Evolutionary conservation across 2,797 vertebrate genomes (phyloP), one percentile per base, ranked within the genome.

Genomic region (Pelochelys cantorii): DNA sequence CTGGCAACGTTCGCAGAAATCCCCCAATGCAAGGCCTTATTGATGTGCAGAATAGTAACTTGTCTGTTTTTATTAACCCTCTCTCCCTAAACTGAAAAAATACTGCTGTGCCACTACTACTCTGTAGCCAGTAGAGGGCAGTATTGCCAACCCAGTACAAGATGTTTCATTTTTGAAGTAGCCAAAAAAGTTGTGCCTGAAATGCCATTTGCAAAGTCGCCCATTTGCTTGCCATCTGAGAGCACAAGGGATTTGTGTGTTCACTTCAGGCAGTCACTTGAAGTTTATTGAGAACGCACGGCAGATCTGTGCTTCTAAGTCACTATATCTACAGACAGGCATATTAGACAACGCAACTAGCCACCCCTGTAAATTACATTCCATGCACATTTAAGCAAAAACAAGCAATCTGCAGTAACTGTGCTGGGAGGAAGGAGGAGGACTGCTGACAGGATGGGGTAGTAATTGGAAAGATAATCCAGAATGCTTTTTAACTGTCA

Each of bases 401-500:
- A 65, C 0, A 2, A 90, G 74, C 85, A 84, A 93, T 78, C 11
- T 65, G 22, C 37, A 91, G 88, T 81, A 71, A 22, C n/a, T 62
- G n/a, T 15, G 65, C 22, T 74, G 53, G 86, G 53, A 77, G 87
- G 59, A 90, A 54, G 62, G 83, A 91, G 85, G 89, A 53, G 85
- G 79, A 86, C 71, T 12, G 71, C 71, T 10, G 22, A 42, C 13
- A 80, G 84, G 89, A 87, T 84, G 81, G 94, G 79, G 87, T 83
- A 86, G 52, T 74, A 57, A 60, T 79, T 85, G 83, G 11, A 97
- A 65, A n/a, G 31, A 77, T 93, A 96, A 94, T 96, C 91, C 52
- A 84, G 95, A 93, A 92, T 88, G 94, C 96, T 96, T 34, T 96
- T 90, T 88, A 96, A 75, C 82, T 56, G 78, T 68, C 42, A 85